Percentiles rank a stretch among this genome's conserved stretches.
These are phyloP conservation scores for Papilio polyxenes DNA, from an alignment of 1,140 invertebrate genomes.

Conservation along the genomic window DNA sequence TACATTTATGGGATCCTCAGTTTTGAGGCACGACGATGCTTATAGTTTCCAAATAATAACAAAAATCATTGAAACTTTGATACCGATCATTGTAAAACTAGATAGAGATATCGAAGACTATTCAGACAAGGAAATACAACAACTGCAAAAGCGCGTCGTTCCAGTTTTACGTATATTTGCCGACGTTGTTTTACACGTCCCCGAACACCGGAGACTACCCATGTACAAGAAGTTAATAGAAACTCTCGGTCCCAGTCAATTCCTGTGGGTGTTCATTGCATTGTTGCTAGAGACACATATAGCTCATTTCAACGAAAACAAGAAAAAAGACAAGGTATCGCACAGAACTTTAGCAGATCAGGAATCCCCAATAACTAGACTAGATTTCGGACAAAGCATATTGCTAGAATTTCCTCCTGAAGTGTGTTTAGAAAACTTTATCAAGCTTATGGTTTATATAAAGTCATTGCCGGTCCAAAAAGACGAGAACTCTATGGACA, in stretches of 20 bases:
- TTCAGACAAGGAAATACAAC: conserved; percentile 73
- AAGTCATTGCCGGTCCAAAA: conserved; percentile 84
- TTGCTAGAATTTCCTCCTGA: conserved; percentile 84
- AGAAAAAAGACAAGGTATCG: conserved; percentile 60
- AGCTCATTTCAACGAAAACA: conserved; percentile 75
- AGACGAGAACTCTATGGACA: conserved; percentile 73
- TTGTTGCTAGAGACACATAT: conserved; percentile 87
- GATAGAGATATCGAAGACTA: conserved; percentile 77
- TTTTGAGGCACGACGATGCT: conserved; percentile 94
- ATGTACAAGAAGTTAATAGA: conserved; percentile 90
- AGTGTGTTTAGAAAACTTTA: conserved; percentile 84
- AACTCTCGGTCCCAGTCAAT: conserved; percentile 85
- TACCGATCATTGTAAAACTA: conserved; percentile 89
- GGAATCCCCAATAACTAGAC: conserved; percentile 78
- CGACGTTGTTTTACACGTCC: conserved; percentile 93
- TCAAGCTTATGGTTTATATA: conserved; percentile 85
- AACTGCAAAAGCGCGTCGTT: conserved; percentile 79
- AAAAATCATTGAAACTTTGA: conserved; percentile 93
- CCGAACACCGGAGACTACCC: conserved; percentile 90
- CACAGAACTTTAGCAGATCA: conserved; percentile 67
- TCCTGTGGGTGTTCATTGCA: conserved; percentile 89
- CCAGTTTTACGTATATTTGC: conserved; percentile 93
- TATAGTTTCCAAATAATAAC: conserved; percentile 96
- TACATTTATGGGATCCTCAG: conserved; percentile 96
- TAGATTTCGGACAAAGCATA: conserved; percentile 87